Evolutionary conservation across 2,797 vertebrate genomes (phyloP).

Genomic region (Nothura maculosa): DNA sequence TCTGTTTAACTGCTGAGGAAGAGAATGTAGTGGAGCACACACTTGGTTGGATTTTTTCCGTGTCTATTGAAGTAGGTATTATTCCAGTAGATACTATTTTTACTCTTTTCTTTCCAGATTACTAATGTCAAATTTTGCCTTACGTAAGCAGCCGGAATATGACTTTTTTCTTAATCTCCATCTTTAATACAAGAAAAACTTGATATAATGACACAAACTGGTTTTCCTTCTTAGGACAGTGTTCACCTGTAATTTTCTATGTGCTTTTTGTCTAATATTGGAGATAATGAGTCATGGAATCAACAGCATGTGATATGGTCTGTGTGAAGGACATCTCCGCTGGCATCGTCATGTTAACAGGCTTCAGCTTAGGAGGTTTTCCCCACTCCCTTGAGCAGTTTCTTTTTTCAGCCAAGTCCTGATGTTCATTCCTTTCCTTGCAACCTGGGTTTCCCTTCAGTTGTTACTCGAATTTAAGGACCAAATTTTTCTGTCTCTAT

Average conservation of each 20-base stretch:
- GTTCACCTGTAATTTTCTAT: neutral
- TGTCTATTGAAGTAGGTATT: neutral
- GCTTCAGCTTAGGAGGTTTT: conserved; percentile 6
- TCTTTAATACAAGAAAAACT: neutral
- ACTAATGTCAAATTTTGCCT: neutral
- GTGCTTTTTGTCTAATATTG: neutral
- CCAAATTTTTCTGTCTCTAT: conserved; percentile 26
- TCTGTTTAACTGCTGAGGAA: neutral
- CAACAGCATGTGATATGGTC: neutral
- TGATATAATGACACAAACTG: neutral
- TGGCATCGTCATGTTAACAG: neutral
- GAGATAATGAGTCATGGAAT: conserved; percentile 42
- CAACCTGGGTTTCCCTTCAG: conserved; percentile 20
- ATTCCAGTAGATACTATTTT: neutral
- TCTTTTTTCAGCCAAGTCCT: conserved; percentile 23
- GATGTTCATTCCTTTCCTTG: neutral
- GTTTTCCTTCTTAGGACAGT: neutral
- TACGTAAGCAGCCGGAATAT: neutral
- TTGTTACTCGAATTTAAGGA: neutral
- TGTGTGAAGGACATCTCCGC: conserved; percentile 11
- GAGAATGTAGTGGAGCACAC: neutral
- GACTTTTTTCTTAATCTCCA: neutral
- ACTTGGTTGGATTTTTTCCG: rapidly evolving
- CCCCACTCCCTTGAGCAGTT: neutral
- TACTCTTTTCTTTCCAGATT: neutral